Conservation (phyloP, 1,140 invertebrate genomes). For the Zaprionus gabonicus region DNA sequence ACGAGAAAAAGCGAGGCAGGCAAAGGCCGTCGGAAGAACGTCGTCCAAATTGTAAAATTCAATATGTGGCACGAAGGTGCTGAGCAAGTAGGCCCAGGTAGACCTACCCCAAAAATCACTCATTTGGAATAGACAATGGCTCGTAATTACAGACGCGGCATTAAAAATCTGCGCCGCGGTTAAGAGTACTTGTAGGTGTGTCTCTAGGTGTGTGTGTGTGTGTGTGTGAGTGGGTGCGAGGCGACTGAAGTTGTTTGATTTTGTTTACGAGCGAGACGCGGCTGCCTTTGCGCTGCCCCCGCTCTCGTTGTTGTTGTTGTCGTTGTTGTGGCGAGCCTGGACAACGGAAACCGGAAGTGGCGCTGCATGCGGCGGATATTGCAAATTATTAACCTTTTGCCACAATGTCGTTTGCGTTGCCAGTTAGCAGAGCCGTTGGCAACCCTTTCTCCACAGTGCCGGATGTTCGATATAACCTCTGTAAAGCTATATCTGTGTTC, state of each 20-base stretch:
- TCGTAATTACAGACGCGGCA: conserved; percentile 68
- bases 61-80: conserved; percentile 3
- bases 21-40: conserved; percentile 32
- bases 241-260: conserved; percentile 35
- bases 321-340: conserved; percentile 47
- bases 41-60: conserved; percentile 27
- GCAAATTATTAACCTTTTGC: conserved; percentile 76
- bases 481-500: conserved; percentile 38
- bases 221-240: conserved; percentile 12
- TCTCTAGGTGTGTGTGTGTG: neutral
- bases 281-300: neutral
- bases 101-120: conserved; percentile 75
- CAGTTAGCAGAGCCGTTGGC: conserved; percentile 22
- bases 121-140: conserved; percentile 74
- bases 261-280: neutral
- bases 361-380: conserved; percentile 73
- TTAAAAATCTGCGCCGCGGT: conserved; percentile 31
- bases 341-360: conserved; percentile 64
- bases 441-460: conserved; percentile 14
- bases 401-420: conserved; percentile 28
- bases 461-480: conserved; percentile 24
- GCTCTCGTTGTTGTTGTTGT: conserved; percentile 24
- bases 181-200: conserved; percentile 11
- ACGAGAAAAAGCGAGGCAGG: neutral
- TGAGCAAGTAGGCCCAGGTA: neutral